Evolutionary conservation across 2,113 vertebrate species (phyloP).

Genomic region (Romanogobio albipinnatus): DNA sequence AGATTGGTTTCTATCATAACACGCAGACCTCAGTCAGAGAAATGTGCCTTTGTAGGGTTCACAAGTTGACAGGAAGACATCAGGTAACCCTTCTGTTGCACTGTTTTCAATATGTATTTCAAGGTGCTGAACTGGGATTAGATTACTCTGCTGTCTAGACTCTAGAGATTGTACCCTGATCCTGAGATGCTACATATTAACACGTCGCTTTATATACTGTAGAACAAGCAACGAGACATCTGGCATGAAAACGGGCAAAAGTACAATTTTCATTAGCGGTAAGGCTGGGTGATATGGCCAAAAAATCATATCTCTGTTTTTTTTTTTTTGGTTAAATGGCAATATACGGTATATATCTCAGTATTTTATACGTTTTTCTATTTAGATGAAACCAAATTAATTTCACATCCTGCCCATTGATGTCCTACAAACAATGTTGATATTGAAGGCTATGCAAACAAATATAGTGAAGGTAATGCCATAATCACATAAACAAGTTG

Average conservation of each 20-base stretch:
- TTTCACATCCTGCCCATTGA: no score
- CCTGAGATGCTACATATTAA: not conserved
- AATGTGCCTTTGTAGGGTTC: conserved; percentile 18
- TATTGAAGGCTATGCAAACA: no score
- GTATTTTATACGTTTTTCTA: no score
- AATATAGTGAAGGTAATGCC: no score
- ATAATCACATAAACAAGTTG: no score
- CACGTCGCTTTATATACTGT: not conserved
- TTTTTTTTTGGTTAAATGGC: no score
- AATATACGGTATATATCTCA: no score
- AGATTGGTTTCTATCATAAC: conserved; percentile 45
- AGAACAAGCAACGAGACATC: not conserved
- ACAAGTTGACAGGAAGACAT: not conserved
- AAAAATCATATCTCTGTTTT: no score
- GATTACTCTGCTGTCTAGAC: not conserved
- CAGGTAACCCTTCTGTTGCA: conserved; percentile 22
- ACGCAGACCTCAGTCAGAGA: not conserved
- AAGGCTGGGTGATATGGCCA: no score
- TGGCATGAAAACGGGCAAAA: not conserved
- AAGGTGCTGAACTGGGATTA: not conserved
- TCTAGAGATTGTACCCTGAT: not conserved
- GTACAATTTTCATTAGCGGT: no score
- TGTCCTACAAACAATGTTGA: no score
- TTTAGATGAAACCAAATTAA: no score
- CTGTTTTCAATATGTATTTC: conserved; percentile 27